These are phyloP conservation scores for Pyrrhura leucotis DNA, from an alignment of 2,797 vertebrate species.

Conservation along the genomic window DNA sequence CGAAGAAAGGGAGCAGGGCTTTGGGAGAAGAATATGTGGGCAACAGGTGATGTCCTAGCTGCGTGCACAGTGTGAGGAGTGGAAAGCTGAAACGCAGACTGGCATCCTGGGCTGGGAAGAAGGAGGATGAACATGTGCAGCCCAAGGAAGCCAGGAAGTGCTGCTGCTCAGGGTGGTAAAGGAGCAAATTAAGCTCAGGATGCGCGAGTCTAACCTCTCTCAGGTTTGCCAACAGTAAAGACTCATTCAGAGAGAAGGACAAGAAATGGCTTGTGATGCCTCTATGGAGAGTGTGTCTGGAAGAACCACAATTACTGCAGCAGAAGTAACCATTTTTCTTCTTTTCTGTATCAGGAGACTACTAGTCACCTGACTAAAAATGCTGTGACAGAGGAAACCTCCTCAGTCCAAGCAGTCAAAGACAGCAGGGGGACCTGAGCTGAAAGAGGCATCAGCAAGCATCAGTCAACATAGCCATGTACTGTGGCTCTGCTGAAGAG, in stretches of 20 bases:
- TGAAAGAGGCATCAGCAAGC: neutral
- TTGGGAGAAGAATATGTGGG: rapidly evolving
- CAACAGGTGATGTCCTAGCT: neutral
- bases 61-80: rapidly evolving
- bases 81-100: neutral
- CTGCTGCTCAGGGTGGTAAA: neutral
- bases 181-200: neutral
- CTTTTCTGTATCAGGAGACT: neutral
- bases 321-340: neutral
- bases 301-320: neutral
- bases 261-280: neutral
- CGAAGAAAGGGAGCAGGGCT: neutral
- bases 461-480: neutral
- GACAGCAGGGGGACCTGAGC: neutral
- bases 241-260: neutral
- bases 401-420: neutral
- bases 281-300: neutral
- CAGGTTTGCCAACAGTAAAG: neutral
- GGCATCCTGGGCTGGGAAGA: neutral
- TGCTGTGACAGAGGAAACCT: neutral
- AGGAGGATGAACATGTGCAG: neutral
- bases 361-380: neutral
- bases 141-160: neutral
- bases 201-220: neutral
- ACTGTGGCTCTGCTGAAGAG: neutral